Evolutionary conservation across 2,113 vertebrate genomes (phyloP), one percentile per base, ranked within the genome.

Genomic region (Oncorhynchus masou): DNA sequence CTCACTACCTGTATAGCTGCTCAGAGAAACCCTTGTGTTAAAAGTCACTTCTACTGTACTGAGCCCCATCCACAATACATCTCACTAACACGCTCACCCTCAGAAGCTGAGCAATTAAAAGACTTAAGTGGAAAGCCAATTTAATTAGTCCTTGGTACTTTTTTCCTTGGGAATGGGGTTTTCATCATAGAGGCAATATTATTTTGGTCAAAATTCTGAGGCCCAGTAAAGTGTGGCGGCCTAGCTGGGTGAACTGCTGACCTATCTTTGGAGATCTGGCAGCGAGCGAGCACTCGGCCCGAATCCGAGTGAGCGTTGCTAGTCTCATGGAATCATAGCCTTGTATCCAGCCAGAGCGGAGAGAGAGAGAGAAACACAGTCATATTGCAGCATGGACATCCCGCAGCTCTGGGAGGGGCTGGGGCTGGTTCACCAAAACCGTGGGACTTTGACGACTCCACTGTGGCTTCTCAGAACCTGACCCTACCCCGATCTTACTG

Each of bases 401-500:
- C 12, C 2, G 20, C 60, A 22, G 60, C 24, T 22, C 24, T 11
- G 24, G 11, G 20, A 25, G 24, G 22, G 65, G 15, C 12, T 67
- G 25, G 24, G 22, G 25, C 24, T 67, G 65, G 15, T 67, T 24
- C 25, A 29, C 4, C 65, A 67, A 54, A 22, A 67, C 25, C 0
- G 13, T 19, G 15, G 25, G 2, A 29, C 24, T 25, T 5, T 67
- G 22, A 27, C 3, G 75, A 77, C 34, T 54, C 66, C 3, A 20
- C 75, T 82, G 85, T 51, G 74, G 71, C 39, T 31, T 76, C 73
- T 81, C 66, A 70, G 39, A 31, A 64, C 82, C 70, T 68, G 75
- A 48, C 72, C 75, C 49, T 67, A 39, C 12, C 74, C 77, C 31
- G 62, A 39, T 7, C 59, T 62, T 8, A 68, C 34, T 74, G 27